These are phyloP conservation scores for Myanophis thanlyinensis DNA, from an alignment of 2,113 vertebrate genomes.

Conservation along the genomic window DNA sequence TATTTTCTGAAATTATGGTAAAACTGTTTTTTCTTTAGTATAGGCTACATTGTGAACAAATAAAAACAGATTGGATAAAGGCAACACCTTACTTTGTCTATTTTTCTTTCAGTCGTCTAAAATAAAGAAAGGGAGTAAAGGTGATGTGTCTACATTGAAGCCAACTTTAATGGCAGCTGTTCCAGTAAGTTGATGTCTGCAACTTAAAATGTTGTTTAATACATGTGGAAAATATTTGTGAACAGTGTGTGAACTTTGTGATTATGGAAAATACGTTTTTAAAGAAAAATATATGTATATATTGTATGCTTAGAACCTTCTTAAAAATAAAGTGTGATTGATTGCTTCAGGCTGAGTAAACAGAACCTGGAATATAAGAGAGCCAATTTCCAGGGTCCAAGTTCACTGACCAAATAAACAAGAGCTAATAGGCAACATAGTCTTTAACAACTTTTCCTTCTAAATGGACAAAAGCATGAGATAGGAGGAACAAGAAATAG, in stretches of 20 bases:
- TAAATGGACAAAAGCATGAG: not conserved
- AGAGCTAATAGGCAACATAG: not conserved
- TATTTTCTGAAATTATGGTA: slow-evolving; percentile 23
- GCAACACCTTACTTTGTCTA: slow-evolving; percentile 36
- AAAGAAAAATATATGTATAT: not conserved
- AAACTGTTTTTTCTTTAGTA: not conserved
- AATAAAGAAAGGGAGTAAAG: slow-evolving; percentile 96
- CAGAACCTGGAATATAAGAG: not conserved
- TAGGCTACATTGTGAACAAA: not conserved
- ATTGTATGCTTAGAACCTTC: not conserved
- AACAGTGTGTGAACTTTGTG: not conserved
- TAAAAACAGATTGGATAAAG: not conserved
- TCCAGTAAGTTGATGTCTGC: slow-evolving; percentile 77
- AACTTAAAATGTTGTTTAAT: not conserved
- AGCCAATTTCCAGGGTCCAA: not conserved
- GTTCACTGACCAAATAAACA: not conserved
- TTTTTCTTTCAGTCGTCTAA: slow-evolving; percentile 84
- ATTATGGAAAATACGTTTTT: not conserved
- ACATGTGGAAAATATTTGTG: not conserved
- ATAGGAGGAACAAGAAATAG: not conserved
- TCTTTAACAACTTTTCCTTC: not conserved
- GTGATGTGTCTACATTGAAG: slow-evolving; percentile 84
- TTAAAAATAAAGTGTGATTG: not conserved
- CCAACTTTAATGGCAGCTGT: slow-evolving; percentile 96
- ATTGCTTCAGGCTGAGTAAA: not conserved